phyloP scores from a whole-genome alignment of 2,113 vertebrate species.

The Marcusenius ussheri region DNA sequence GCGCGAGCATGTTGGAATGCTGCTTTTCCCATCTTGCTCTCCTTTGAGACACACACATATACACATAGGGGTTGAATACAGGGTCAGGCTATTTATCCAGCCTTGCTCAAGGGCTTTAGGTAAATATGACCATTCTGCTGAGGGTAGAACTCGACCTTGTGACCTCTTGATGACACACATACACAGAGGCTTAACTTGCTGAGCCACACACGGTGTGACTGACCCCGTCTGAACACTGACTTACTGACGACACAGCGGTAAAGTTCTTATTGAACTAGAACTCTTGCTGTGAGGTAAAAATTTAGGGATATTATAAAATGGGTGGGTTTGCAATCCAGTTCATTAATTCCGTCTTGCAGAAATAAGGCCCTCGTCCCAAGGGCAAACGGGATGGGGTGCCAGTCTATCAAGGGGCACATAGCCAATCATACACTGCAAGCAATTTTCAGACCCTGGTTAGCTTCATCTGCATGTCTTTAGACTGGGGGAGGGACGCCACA shows the following conservation, averaged over 20 bases:
- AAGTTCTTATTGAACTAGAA: not conserved
- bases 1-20: not conserved
- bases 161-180: not conserved
- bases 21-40: not conserved
- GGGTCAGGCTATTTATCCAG: not conserved
- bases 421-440: not conserved
- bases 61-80: not conserved
- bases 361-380: not conserved
- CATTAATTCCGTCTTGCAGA: not conserved
- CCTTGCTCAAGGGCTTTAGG: not conserved
- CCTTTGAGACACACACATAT: not conserved
- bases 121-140: not conserved
- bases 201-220: not conserved
- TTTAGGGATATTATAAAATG: not conserved
- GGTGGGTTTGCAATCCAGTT: not conserved
- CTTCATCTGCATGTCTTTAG: not conserved
- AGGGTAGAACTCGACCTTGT: not conserved
- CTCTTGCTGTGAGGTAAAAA: not conserved
- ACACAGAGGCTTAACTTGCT: not conserved
- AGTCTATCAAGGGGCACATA: not conserved
- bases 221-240: not conserved
- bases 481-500: not conserved
- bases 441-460: not conserved
- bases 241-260: not conserved
- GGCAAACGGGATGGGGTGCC: not conserved